Conservation (phyloP, 2,888 invertebrate genomes). For the Anoplius nigerrimus region DNA sequence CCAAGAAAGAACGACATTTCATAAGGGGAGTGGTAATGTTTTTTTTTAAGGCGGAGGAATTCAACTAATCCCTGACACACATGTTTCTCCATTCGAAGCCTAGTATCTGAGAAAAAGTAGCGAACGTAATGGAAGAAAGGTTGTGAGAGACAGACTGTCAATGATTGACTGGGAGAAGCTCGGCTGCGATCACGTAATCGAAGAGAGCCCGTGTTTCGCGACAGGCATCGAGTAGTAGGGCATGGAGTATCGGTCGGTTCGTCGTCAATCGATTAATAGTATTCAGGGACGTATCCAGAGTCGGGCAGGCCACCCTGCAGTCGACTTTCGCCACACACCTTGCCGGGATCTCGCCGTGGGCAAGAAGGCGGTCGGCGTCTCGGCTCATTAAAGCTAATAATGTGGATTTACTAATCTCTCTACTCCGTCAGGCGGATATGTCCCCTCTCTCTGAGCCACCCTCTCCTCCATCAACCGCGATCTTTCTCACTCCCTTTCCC, state of each 20-base stretch:
- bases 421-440: slow-evolving; percentile 47
- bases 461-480: slow-evolving; percentile 3
- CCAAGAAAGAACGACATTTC: not conserved
- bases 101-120: too few species aligned
- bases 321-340: slow-evolving; percentile 65
- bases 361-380: slow-evolving; percentile 64
- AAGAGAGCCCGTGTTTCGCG: too few species aligned
- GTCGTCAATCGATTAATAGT: slow-evolving; percentile 60
- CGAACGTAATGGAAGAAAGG: too few species aligned
- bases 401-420: slow-evolving; percentile 71
- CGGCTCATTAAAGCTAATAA: slow-evolving; percentile 72
- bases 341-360: slow-evolving; percentile 61
- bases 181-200: too few species aligned
- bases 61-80: too few species aligned
- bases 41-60: too few species aligned
- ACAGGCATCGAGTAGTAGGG: too few species aligned
- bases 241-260: slow-evolving; percentile 29
- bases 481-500: not conserved
- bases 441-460: slow-evolving; percentile 4
- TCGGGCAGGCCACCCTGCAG: slow-evolving; percentile 64
- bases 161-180: too few species aligned
- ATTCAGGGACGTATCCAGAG: slow-evolving; percentile 53
- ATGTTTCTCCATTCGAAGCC: too few species aligned
- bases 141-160: too few species aligned
- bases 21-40: too few species aligned